These are phyloP conservation scores for Podarcis lilfordi DNA, from an alignment of 2,797 vertebrate genomes.

Conservation along the genomic window DNA sequence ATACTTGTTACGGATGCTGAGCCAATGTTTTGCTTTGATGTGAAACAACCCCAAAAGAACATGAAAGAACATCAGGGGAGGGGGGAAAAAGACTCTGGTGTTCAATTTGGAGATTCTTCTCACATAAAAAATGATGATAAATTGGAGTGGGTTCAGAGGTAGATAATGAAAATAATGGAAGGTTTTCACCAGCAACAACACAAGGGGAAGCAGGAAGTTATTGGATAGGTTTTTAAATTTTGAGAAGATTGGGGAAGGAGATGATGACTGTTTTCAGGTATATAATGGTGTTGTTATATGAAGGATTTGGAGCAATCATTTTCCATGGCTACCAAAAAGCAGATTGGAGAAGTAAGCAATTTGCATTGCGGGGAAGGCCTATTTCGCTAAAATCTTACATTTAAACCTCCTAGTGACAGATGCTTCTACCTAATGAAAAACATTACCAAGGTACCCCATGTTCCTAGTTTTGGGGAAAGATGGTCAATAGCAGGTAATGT, in stretches of 20 bases:
- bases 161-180: slow-evolving; percentile 15
- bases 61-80: not conserved
- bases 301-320: slow-evolving; percentile 24
- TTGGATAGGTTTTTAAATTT: slow-evolving; percentile 10
- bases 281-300: slow-evolving; percentile 5
- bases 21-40: not conserved
- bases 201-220: not conserved
- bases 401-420: not conserved
- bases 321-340: slow-evolving; percentile 11
- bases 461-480: not conserved
- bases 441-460: not conserved
- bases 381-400: slow-evolving; percentile 16
- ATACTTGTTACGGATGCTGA: not conserved
- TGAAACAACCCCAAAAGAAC: not conserved
- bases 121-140: not conserved
- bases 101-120: not conserved
- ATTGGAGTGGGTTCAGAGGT: not conserved
- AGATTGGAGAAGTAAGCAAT: not conserved
- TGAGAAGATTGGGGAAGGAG: not conserved
- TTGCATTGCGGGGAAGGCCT: not conserved
- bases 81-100: not conserved
- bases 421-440: not conserved
- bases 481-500: not conserved
- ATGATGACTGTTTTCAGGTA: slow-evolving; percentile 32
- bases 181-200: not conserved